Percentiles rank a stretch among this genome's conserved stretches.
phyloP scores from a whole-genome alignment of 2,888 invertebrate species.

The Oasisia sp. region DNA sequence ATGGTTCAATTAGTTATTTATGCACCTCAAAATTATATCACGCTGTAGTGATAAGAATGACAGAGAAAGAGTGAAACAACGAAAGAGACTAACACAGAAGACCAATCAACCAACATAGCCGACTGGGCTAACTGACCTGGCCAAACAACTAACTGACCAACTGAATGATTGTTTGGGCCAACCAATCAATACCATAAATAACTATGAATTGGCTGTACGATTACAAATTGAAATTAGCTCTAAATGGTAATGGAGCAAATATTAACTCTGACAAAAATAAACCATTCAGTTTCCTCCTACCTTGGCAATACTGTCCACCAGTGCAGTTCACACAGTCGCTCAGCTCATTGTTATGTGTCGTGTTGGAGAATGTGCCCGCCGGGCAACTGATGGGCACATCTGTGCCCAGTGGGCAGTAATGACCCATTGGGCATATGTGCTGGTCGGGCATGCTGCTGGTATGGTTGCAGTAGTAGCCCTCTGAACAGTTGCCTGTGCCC shows the following conservation, averaged over 20 bases:
- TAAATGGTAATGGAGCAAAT: not conserved
- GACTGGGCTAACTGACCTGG: no score
- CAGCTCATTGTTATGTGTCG: slow-evolving; percentile 45
- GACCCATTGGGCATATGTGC: slow-evolving; percentile 56
- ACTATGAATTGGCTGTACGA: not conserved
- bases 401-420: slow-evolving; percentile 58
- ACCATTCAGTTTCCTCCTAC: slow-evolving; percentile 39
- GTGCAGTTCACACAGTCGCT: slow-evolving; percentile 57
- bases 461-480: slow-evolving; percentile 60
- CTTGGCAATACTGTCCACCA: slow-evolving; percentile 59
- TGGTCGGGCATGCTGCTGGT: slow-evolving; percentile 55
- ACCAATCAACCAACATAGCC: no score
- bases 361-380: slow-evolving; percentile 56
- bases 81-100: not conserved
- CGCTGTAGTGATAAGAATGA: not conserved
- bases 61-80: not conserved
- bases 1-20: no score
- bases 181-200: not conserved
- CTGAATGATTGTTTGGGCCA: no score
- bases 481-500: slow-evolving; percentile 51
- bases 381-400: slow-evolving; percentile 54
- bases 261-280: not conserved
- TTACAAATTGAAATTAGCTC: not conserved
- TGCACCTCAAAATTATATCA: no score
- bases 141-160: no score